Conservation (phyloP, 2,888 invertebrate species). For the Rotaria macrura region DNA sequence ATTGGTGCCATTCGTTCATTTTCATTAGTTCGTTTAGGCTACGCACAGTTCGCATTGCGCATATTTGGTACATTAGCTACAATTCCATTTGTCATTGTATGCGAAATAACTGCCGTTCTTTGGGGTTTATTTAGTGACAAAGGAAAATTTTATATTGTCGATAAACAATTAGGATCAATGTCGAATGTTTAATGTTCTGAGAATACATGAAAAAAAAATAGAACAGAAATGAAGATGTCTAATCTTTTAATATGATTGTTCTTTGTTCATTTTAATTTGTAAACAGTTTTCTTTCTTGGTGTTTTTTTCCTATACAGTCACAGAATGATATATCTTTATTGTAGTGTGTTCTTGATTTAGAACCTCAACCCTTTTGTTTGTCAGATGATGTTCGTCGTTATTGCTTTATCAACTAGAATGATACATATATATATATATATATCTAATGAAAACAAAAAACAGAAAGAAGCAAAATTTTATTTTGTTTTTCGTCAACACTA, state of each 20-base stretch:
- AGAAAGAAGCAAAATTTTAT: neutral
- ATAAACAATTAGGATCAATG: conserved; percentile 56
- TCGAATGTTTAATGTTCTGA: neutral
- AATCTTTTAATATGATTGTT: too few species aligned
- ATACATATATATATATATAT: neutral
- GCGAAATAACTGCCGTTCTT: conserved; percentile 84
- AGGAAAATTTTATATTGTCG: conserved; percentile 89
- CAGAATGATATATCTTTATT: too few species aligned
- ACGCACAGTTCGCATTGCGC: conserved; percentile 66
- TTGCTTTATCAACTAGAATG: neutral
- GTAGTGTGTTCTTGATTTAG: neutral
- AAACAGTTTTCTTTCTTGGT: neutral
- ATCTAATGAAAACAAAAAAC: neutral
- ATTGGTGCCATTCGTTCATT: conserved; percentile 95
- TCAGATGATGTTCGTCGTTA: neutral
- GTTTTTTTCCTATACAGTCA: neutral
- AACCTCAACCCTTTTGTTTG: neutral
- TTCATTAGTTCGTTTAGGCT: conserved; percentile 62
- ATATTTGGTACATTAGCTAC: conserved; percentile 74
- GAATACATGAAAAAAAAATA: too few species aligned
- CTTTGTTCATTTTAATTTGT: too few species aligned
- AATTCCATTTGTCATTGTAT: conserved; percentile 81
- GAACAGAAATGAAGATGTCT: too few species aligned
- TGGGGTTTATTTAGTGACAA: conserved; percentile 88
- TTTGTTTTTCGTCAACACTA: neutral